phyloP scores from a whole-genome alignment of 2,797 vertebrate genomes.

The Apodemus agrarius region DNA sequence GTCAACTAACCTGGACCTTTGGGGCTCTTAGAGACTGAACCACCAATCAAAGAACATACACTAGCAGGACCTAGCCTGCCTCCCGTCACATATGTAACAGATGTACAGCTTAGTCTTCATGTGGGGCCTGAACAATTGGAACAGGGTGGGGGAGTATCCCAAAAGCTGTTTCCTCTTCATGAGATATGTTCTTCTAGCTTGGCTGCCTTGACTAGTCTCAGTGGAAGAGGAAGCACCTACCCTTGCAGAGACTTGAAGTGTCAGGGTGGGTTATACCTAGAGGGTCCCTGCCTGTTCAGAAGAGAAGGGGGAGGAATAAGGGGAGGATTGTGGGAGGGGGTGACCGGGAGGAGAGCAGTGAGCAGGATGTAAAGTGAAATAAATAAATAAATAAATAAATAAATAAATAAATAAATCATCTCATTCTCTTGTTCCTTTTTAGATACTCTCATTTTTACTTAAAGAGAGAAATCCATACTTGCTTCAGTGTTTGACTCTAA shows the following conservation, averaged over 20 bases:
- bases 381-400: too few relatives aligned
- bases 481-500: neutral
- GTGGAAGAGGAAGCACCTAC: neutral
- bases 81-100: neutral
- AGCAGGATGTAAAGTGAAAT: neutral
- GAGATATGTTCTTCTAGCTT: neutral
- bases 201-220: neutral
- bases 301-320: too few relatives aligned
- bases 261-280: neutral
- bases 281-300: neutral
- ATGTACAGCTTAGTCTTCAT: neutral
- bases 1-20: neutral
- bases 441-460: neutral
- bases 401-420: slow-evolving; percentile 16
- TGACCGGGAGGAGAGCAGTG: neutral
- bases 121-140: neutral
- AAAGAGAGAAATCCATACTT: neutral
- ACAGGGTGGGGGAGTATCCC: neutral
- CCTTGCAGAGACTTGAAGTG: neutral
- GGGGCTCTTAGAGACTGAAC: too few relatives aligned
- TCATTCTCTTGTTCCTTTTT: neutral
- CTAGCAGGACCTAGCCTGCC: neutral
- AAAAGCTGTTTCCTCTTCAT: neutral
- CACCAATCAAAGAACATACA: too few relatives aligned
- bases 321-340: neutral